Percentiles rank a stretch among this genome's conserved stretches.
Evolutionary conservation across 1,140 invertebrate genomes (phyloP).

Genomic region (Drosophila obscura): DNA sequence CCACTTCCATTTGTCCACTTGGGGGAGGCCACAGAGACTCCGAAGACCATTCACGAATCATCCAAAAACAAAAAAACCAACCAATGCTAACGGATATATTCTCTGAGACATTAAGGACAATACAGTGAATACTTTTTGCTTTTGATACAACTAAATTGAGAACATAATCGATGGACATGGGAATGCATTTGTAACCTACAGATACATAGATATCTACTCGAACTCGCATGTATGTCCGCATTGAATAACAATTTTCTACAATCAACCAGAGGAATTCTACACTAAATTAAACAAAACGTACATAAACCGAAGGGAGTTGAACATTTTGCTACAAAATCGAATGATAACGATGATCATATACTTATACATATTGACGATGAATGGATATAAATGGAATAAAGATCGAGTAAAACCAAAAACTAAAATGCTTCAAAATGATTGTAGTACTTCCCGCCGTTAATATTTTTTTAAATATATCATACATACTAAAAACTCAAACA

Average conservation of each 20-base stretch:
- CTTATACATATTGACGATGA: constrained; percentile 36
- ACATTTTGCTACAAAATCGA: constrained; percentile 76
- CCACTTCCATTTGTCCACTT: constrained; percentile 60
- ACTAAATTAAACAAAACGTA: constrained; percentile 43
- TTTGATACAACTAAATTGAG: constrained; percentile 64
- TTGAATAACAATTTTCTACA: constrained; percentile 70
- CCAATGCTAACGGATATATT: constrained; percentile 67
- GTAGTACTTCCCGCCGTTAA: constrained; percentile 81
- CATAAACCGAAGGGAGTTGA: constrained; percentile 40
- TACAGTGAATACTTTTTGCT: constrained; percentile 75
- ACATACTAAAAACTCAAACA: constrained; percentile 48
- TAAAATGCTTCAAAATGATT: constrained; percentile 76
- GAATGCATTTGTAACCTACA: constrained; percentile 57
- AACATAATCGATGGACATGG: constrained; percentile 14
- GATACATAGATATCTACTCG: background rate
- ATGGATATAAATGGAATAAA: constrained; percentile 28
- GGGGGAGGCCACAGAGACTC: constrained; percentile 3
- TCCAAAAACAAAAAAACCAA: constrained; percentile 31
- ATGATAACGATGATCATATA: constrained; percentile 69
- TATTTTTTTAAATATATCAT: constrained; percentile 72
- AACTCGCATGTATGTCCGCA: constrained; percentile 44
- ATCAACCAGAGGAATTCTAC: constrained; percentile 59
- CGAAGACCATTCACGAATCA: constrained; percentile 40
- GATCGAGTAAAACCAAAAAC: constrained; percentile 47
- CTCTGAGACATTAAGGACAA: constrained; percentile 81